Evolutionary conservation across 2,113 vertebrate genomes (phyloP), one percentile per base, ranked within the genome.

Genomic region (Brachirus orientalis): DNA sequence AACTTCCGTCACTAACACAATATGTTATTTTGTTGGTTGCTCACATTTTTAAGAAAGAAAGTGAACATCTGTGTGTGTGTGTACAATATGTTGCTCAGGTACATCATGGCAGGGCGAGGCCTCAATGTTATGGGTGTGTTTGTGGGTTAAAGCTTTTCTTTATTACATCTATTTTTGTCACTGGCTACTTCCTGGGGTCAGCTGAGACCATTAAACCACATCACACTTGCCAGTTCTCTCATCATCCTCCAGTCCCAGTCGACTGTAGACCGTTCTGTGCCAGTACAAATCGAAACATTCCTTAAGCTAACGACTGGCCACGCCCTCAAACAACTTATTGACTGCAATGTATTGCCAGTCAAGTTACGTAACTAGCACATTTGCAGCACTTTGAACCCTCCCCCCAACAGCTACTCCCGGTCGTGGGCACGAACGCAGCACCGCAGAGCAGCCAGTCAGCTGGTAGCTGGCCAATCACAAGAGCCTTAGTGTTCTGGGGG

Each of bases 131-230:
- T n/a, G 14, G 41, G 64, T 11, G 41, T 35, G 43, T 45, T 17
- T 40, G 51, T 10, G 20, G 41, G 45, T 70, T 45, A 44, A 84
- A 84, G 50, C 73, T 71, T 65, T 69, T 46, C n/a, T 76, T 80
- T 72, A 69, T 62, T 17, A 35, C 20, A 1, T 69, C 62, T 74
- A 63, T 74, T 78, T 72, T 20, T 53, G 60, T 36, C 33, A 11
- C 0, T 0, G n/a, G 35, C 16, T 48, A 10, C 36, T 66, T 68
- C 44, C 72, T 67, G 41, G 41, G 59, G 41, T 36, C 10, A 1
- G 33, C 4, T 2, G 1, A 17, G 10, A 57, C 16, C 3, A 43
- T 47, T 63, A 0, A 2, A 47, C 19, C 59, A 44, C 20, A 50
- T 66, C 69, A 69, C 0, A 2, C 33, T 22, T 17, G 22, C 16